Percentiles rank a stretch among this genome's conserved stretches.
These are phyloP conservation scores for Clanis bilineata DNA, from an alignment of 2,888 invertebrate genomes.

Conservation along the genomic window DNA sequence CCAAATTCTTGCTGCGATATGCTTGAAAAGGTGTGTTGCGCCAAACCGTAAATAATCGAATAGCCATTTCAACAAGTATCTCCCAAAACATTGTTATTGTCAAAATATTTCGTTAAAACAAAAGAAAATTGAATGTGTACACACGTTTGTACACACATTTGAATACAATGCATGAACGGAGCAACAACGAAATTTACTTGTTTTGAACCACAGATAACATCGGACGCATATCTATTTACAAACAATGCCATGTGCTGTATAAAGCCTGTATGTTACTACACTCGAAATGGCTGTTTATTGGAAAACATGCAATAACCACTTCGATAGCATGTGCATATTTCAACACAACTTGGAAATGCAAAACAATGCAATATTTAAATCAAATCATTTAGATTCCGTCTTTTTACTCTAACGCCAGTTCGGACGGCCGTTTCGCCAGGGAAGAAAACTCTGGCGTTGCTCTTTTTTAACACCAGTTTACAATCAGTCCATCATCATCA, in stretches of 20 bases:
- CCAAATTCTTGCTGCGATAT: too few species aligned
- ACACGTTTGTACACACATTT: constrained; percentile 41
- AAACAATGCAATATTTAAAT: too few species aligned
- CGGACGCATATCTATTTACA: constrained; percentile 60
- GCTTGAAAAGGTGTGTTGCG: too few species aligned
- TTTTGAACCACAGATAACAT: constrained; percentile 54
- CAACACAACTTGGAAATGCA: too few species aligned
- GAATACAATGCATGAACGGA: constrained; percentile 54
- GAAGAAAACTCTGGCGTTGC: too few species aligned
- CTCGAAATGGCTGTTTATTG: background rate
- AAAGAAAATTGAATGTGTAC: constrained; percentile 25
- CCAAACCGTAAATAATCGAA: too few species aligned
- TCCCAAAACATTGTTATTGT: constrained; percentile 22
- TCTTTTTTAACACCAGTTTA: too few species aligned
- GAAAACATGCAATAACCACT: background rate
- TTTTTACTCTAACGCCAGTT: too few species aligned
- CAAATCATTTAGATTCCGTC: too few species aligned
- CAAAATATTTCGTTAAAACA: constrained; percentile 30
- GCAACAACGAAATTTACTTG: constrained; percentile 39
- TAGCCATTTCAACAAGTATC: background rate
- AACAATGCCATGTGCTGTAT: constrained; percentile 45
- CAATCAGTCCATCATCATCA: too few species aligned
- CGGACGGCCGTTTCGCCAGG: too few species aligned
- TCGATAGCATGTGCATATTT: background rate
- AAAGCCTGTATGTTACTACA: constrained; percentile 11